A percentile compares a stretch with the other conserved stretches of the same genome.
Conservation (phyloP, 2,888 invertebrate species). For the Hydrotaea cyrtoneurina region DNA sequence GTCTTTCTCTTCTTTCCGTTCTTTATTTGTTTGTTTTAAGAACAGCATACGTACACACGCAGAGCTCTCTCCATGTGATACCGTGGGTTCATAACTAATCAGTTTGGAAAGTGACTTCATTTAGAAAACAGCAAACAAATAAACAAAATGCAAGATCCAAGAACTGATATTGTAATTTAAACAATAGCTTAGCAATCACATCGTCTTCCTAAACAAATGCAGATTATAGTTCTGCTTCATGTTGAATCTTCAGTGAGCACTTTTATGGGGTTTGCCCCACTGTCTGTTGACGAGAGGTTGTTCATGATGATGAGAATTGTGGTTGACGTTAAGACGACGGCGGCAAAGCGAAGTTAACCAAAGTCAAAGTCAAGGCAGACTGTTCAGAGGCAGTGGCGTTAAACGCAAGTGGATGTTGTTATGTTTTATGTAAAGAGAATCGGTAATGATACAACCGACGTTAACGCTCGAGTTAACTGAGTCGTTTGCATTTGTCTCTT, state of each 20-base stretch:
- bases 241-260: background rate
- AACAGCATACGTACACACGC: conserved; percentile 36
- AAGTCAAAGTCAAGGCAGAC: conserved; percentile 67
- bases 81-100: conserved; percentile 41
- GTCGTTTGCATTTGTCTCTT: conserved; percentile 21
- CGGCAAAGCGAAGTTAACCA: conserved; percentile 26
- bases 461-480: background rate
- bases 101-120: background rate
- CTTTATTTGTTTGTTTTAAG: conserved; percentile 43
- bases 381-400: conserved; percentile 50
- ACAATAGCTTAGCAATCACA: conserved; percentile 5
- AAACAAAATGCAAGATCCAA: background rate
- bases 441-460: background rate
- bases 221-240: background rate
- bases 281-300: conserved; percentile 38
- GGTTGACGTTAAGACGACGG: conserved; percentile 61
- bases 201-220: background rate
- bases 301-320: conserved; percentile 55
- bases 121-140: conserved; percentile 8
- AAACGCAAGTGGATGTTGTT: conserved; percentile 23
- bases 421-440: background rate
- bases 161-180: background rate
- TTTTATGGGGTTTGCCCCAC: conserved; percentile 41
- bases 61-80: conserved; percentile 36
- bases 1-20: conserved; percentile 12